phyloP scores from a whole-genome alignment of 2,888 invertebrate genomes.

The Pimpla rufipes region DNA sequence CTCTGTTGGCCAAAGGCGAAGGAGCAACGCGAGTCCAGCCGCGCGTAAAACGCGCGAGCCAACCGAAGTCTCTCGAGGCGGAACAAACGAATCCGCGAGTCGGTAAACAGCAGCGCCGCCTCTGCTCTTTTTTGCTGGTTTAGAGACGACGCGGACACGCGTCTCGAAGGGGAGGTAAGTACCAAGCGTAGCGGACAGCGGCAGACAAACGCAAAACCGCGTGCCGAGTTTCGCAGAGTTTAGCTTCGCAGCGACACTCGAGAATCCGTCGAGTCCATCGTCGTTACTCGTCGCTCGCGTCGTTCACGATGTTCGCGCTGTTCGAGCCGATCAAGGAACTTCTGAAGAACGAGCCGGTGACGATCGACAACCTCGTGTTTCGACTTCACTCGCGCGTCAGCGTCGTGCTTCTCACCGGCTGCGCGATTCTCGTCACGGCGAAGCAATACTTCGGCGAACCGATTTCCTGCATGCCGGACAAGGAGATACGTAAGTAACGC shows the following conservation, averaged over 20 bases:
- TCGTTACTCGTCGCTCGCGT: background rate
- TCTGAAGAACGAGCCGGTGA: slow-evolving; percentile 70
- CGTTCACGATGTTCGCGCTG: slow-evolving; percentile 75
- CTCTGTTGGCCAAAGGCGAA: background rate
- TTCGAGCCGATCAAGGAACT: slow-evolving; percentile 75
- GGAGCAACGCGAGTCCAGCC: background rate
- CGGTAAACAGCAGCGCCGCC: background rate
- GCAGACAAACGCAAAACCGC: background rate
- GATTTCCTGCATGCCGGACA: slow-evolving; percentile 80
- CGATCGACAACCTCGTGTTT: slow-evolving; percentile 74
- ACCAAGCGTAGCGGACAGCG: background rate
- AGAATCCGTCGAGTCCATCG: background rate
- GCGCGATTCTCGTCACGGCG: slow-evolving; percentile 78
- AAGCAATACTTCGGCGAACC: slow-evolving; percentile 82
- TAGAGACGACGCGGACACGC: background rate
- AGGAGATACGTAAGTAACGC: slow-evolving; percentile 67
- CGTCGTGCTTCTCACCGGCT: slow-evolving; percentile 76
- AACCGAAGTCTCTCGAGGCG: background rate
- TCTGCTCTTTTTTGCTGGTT: background rate
- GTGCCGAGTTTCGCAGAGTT: background rate
- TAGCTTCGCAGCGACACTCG: background rate
- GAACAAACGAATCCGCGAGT: background rate
- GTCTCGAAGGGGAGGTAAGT: background rate
- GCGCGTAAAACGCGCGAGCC: background rate
- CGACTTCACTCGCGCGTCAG: slow-evolving; percentile 78